phyloP scores from a whole-genome alignment of 1,140 invertebrate genomes.

The Trachymyrmex septentrionalis region DNA sequence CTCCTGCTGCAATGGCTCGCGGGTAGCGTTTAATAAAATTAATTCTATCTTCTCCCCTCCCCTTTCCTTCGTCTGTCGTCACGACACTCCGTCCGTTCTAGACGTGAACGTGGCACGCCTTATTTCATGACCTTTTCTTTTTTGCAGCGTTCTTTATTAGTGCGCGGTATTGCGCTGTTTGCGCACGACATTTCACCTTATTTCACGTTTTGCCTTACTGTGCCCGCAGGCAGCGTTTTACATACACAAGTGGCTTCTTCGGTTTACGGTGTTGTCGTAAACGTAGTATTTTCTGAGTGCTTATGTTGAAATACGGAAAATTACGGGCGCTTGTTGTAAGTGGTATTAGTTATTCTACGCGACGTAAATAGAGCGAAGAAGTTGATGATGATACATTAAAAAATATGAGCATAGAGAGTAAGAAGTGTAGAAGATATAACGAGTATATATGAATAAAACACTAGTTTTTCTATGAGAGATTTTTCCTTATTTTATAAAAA shows the following conservation, averaged over 20 bases:
- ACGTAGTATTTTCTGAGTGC: conserved; percentile 1
- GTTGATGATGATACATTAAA: neutral
- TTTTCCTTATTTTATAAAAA: neutral
- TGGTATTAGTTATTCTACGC: conserved; percentile 42
- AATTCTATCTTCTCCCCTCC: conserved; percentile 61
- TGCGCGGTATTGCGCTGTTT: conserved; percentile 21
- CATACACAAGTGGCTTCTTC: conserved; percentile 27
- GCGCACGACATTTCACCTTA: conserved; percentile 42
- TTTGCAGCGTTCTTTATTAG: conserved; percentile 23
- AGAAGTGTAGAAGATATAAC: neutral
- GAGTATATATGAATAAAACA: neutral
- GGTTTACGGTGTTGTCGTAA: conserved; percentile 37
- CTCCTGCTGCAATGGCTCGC: conserved; percentile 58
- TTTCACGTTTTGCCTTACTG: conserved; percentile 34
- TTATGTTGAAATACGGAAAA: conserved; percentile 31
- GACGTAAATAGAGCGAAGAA: neutral
- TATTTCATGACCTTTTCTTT: conserved; percentile 53
- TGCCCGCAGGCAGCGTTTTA: conserved; percentile 23
- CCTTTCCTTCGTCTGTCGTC: conserved; percentile 18
- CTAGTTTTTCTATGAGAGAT: neutral
- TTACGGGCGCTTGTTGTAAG: conserved; percentile 14
- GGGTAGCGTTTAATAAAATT: conserved; percentile 76
- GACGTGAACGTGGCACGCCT: conserved; percentile 54
- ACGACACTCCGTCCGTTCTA: conserved; percentile 17
- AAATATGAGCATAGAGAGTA: neutral